A percentile compares a stretch with the other conserved stretches of the same genome.
These are phyloP conservation scores for Girardia tigrina DNA, from an alignment of 2,888 invertebrate species.

Conservation along the genomic window DNA sequence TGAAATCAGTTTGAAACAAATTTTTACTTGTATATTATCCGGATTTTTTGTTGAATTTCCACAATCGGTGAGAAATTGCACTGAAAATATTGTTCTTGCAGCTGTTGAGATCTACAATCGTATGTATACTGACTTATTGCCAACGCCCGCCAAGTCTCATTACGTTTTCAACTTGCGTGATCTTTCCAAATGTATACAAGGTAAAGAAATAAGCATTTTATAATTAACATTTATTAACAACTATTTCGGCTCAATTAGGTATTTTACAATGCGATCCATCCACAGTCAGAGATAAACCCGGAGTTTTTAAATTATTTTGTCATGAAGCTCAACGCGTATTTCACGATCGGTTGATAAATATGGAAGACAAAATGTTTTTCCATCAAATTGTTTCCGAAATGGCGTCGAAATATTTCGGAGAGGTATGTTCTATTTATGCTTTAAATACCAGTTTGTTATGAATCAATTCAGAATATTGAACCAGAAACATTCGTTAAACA, in stretches of 20 bases:
- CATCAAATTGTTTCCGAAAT: constrained; percentile 48
- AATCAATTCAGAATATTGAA: constrained; percentile 42
- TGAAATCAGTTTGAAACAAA: constrained; percentile 49
- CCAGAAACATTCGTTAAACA: constrained; percentile 44
- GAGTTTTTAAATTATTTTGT: constrained; percentile 48
- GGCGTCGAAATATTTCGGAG: constrained; percentile 48
- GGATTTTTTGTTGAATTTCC: constrained; percentile 69
- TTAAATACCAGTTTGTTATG: background rate
- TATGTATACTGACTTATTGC: constrained; percentile 50
- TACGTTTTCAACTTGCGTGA: constrained; percentile 55
- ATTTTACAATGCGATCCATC: constrained; percentile 64
- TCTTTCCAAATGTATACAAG: constrained; percentile 75
- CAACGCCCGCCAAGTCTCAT: constrained; percentile 51
- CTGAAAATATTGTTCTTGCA: constrained; percentile 46
- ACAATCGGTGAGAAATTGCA: constrained; percentile 50
- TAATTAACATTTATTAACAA: background rate
- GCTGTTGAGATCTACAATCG: constrained; percentile 50
- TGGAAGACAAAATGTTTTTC: constrained; percentile 49
- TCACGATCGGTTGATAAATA: constrained; percentile 50
- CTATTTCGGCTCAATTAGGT: constrained; percentile 41
- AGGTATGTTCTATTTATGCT: constrained; percentile 40
- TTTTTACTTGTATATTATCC: constrained; percentile 44
- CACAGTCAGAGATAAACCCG: constrained; percentile 45
- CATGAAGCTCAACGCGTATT: constrained; percentile 50
- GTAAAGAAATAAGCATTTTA: constrained; percentile 44